phyloP scores from a whole-genome alignment of 2,113 vertebrate species.

The Pipa parva region DNA sequence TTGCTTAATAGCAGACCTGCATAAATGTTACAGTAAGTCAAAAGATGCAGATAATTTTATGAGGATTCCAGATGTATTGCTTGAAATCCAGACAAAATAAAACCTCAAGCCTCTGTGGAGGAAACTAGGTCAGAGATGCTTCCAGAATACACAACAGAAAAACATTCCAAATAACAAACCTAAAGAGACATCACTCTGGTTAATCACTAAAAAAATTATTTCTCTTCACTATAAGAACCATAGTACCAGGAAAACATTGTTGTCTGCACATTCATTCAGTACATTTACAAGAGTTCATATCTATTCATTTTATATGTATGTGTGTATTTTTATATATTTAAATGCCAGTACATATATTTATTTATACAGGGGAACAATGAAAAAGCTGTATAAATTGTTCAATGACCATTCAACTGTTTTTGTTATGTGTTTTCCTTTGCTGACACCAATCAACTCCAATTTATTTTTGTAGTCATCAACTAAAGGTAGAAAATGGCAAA shows the following conservation, averaged over 20 bases:
- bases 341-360: too few species aligned
- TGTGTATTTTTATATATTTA: too few species aligned
- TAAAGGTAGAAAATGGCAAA: too few species aligned
- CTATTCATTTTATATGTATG: too few species aligned
- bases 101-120: slow-evolving; percentile 17
- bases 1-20: not conserved
- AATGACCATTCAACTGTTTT: too few species aligned
- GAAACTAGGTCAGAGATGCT: slow-evolving; percentile 41
- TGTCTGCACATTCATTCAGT: too few species aligned
- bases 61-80: slow-evolving; percentile 30
- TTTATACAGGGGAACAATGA: too few species aligned
- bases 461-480: too few species aligned
- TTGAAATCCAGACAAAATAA: slow-evolving; percentile 20
- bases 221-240: not conserved
- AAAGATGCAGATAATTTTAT: slow-evolving; percentile 10
- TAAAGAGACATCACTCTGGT: slow-evolving; percentile 8
- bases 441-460: too few species aligned
- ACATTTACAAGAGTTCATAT: not conserved
- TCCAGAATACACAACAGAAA: slow-evolving; percentile 31
- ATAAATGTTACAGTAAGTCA: not conserved
- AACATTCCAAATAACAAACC: slow-evolving; percentile 33
- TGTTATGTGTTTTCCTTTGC: too few species aligned
- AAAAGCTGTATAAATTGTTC: too few species aligned
- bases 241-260: not conserved
- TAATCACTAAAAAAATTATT: slow-evolving; percentile 21